These are phyloP conservation scores for Loriculus beryllinus DNA, from an alignment of 2,797 vertebrate genomes.

Conservation along the genomic window DNA sequence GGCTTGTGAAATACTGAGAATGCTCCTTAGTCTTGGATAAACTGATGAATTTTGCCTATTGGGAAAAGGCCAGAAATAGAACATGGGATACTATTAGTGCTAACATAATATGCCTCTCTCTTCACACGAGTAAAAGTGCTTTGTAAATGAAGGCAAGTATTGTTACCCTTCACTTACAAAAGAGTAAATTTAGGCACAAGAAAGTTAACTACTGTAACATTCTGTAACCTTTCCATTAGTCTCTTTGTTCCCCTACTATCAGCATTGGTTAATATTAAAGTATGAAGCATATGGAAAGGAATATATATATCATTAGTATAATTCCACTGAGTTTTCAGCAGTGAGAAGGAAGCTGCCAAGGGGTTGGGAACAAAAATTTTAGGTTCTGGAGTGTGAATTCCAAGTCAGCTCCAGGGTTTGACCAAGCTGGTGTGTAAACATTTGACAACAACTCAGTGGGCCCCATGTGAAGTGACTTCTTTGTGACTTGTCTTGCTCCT, in stretches of 20 bases:
- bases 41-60: background rate
- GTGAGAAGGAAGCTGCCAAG: background rate
- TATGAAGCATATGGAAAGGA: background rate
- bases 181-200: background rate
- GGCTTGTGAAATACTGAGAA: background rate
- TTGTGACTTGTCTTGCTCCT: background rate
- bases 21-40: background rate
- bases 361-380: background rate
- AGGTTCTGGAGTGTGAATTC: background rate
- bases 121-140: background rate
- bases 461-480: background rate
- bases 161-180: background rate
- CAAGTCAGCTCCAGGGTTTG: background rate
- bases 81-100: background rate
- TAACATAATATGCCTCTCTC: background rate
- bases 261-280: background rate
- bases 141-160: background rate
- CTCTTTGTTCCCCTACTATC: background rate
- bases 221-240: background rate
- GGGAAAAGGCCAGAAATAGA: background rate
- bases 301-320: background rate
- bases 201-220: background rate
- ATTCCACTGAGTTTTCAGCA: background rate
- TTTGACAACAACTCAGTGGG: background rate
- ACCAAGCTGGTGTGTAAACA: background rate